Conservation (phyloP, 1,140 invertebrate species). For the Neuroterus valhalla region DNA sequence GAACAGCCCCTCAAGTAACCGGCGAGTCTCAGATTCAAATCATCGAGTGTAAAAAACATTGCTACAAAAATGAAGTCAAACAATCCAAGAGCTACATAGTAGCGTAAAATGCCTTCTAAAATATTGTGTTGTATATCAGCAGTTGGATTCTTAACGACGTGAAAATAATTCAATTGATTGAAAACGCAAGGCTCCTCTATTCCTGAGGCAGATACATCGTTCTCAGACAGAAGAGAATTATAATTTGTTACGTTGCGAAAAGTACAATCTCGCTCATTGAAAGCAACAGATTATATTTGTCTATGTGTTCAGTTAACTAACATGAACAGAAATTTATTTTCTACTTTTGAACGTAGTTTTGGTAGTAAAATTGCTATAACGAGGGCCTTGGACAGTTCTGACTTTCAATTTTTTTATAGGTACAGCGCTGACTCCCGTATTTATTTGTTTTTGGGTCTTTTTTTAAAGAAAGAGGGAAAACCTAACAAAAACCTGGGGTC, state of each 20-base stretch:
- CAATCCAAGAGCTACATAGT: conserved; percentile 53
- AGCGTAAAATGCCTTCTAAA: conserved; percentile 55
- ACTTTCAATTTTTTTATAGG: too few species aligned
- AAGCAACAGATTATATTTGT: conserved; percentile 18
- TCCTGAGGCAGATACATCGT: too few species aligned
- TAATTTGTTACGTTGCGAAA: conserved; percentile 36
- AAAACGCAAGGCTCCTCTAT: conserved; percentile 46
- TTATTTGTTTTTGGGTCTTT: too few species aligned
- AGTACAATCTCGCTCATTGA: conserved; percentile 33
- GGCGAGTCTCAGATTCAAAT: conserved; percentile 44
- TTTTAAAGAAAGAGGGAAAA: too few species aligned
- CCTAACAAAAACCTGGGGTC: too few species aligned
- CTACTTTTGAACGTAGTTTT: too few species aligned
- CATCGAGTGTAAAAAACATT: conserved; percentile 53
- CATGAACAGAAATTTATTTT: conserved; percentile 42
- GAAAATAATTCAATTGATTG: conserved; percentile 46
- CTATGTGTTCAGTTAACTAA: conserved; percentile 25
- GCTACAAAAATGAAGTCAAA: conserved; percentile 45
- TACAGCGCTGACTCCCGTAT: too few species aligned
- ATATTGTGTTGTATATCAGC: conserved; percentile 62
- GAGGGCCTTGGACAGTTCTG: too few species aligned
- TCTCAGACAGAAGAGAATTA: too few species aligned
- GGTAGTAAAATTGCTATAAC: too few species aligned
- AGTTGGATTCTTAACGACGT: conserved; percentile 52
- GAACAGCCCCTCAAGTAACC: too few species aligned